These are phyloP conservation scores for Carettochelys insculpta DNA, from an alignment of 2,113 vertebrate species.

Conservation along the genomic window DNA sequence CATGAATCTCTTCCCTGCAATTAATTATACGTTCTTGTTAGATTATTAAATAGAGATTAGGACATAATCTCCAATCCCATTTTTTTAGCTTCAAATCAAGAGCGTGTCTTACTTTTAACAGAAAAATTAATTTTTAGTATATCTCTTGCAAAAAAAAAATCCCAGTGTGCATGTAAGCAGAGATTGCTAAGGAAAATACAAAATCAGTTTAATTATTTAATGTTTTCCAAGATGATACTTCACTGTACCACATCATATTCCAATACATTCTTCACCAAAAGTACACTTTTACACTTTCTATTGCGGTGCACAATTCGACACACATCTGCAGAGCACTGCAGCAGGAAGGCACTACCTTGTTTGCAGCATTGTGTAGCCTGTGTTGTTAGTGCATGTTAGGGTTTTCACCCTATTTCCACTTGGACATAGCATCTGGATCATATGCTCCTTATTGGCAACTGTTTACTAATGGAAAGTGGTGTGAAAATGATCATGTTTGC, in stretches of 20 bases:
- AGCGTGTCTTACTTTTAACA: constrained; percentile 1
- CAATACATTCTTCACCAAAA: neutral
- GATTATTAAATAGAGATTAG: neutral
- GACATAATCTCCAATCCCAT: neutral
- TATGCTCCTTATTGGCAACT: neutral
- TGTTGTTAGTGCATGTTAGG: neutral
- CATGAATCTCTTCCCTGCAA: constrained; percentile 1
- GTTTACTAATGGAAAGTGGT: neutral
- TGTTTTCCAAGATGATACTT: neutral
- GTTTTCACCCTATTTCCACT: neutral
- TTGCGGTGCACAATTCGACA: neutral
- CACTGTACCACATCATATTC: constrained; percentile 27
- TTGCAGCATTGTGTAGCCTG: neutral
- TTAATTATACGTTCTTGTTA: constrained; percentile 3
- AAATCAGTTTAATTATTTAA: neutral
- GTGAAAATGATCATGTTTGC: neutral
- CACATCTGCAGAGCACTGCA: neutral
- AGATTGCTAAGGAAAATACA: neutral
- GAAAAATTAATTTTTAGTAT: neutral
- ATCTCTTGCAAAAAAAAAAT: constrained; percentile 6
- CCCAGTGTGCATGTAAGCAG: constrained; percentile 15
- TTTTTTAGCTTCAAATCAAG: constrained; percentile 36
- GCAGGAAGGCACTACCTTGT: neutral
- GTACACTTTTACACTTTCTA: neutral
- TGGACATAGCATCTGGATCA: neutral